These are phyloP conservation scores for Calyptommatus sinebrachiatus DNA, from an alignment of 2,113 vertebrate genomes.

Conservation along the genomic window DNA sequence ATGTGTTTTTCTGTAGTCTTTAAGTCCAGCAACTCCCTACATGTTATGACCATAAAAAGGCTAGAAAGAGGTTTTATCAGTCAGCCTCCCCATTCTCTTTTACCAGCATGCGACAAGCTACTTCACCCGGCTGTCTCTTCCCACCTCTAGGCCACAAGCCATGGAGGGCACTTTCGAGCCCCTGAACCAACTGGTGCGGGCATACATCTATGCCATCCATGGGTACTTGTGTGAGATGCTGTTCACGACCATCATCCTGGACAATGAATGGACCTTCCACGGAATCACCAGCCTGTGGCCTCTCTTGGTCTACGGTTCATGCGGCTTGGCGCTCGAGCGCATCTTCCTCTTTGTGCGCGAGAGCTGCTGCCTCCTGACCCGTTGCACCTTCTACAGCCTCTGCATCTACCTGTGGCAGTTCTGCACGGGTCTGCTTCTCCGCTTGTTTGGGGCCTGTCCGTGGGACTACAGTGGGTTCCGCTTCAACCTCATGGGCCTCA, in stretches of 20 bases:
- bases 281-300: slow-evolving; percentile 46
- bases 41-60: too few species aligned
- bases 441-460: slow-evolving; percentile 42
- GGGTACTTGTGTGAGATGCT: slow-evolving; percentile 53
- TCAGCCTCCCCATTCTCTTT: background rate
- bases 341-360: slow-evolving; percentile 41
- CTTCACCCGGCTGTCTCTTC: background rate
- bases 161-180: slow-evolving; percentile 5
- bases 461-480: slow-evolving; percentile 50
- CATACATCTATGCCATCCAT: slow-evolving; percentile 59
- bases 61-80: background rate
- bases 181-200: slow-evolving; percentile 29
- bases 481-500: slow-evolving; percentile 44
- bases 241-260: slow-evolving; percentile 40
- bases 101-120: background rate
- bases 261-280: slow-evolving; percentile 43
- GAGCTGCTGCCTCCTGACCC: slow-evolving; percentile 30
- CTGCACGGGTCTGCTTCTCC: slow-evolving; percentile 31
- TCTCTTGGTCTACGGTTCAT: slow-evolving; percentile 46
- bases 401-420: slow-evolving; percentile 58
- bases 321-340: slow-evolving; percentile 44
- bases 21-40: too few species aligned
- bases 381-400: slow-evolving; percentile 43
- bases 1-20: too few species aligned
- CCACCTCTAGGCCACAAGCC: background rate